Base-by-base conservation (phyloP, 1,140 invertebrate genomes). In the Papilio machaon region DNA sequence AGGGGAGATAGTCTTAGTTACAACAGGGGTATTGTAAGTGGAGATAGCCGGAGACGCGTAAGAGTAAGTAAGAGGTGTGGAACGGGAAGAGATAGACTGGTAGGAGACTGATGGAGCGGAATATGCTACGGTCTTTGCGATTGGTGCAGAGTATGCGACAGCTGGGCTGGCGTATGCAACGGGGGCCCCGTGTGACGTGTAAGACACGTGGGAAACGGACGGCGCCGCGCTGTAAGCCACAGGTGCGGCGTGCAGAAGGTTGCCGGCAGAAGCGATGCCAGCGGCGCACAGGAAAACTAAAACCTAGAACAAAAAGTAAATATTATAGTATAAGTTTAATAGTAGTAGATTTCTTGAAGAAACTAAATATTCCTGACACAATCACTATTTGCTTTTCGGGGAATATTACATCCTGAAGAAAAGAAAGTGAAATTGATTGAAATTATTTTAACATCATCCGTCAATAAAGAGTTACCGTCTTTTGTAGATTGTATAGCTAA, bases 181-280 rank as follows among this genome's bases (percentile, higher is more conserved):
- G 6, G 88, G 88, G 7, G 86, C 84, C 2, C 85, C 86, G 46
- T 89, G 86, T 38, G 88, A 88, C 4, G 88, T 86, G 85, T 88
- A 91, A 11, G 90, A 87, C 13, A 89, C 85, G 9, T 89, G 82
- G 46, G 85, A 88, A 64, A 85, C 85, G 9, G 58, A 83, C 19
- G 84, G 70, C 7, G 86, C 87, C 1, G 86, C 83, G 87, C 86
- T 86, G 87, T 90, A 91, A 2, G 87, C 83, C 11, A 91, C 46
- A 7, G 79, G 79, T 11, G 77, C 77, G 46, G 79, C 67, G 11
- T 73, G 79, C 9, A 80, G 52, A 7, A 79, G 23, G 49, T 80
- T 80, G 11, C 79, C 79, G 13, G 79, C 79, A 30, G 79, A 70
- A 10, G 79, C 79, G 23, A 80, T 73, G 64, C 79, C 79, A 54